These are phyloP conservation scores for Pyxicephalus adspersus DNA, from an alignment of 2,113 vertebrate genomes.

Conservation along the genomic window DNA sequence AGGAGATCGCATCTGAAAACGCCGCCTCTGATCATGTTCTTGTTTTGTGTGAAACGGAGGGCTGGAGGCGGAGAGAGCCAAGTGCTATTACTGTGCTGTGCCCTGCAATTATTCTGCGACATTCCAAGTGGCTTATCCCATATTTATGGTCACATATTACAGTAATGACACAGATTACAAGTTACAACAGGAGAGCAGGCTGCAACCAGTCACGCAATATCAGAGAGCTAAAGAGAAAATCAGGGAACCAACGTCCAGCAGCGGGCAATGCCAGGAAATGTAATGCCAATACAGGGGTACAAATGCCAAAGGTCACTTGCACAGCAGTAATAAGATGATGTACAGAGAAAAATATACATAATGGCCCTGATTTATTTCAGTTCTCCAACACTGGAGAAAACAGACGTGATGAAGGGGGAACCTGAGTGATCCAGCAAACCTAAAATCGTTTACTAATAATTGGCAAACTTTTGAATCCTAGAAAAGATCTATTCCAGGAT, in stretches of 20 bases:
- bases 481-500: no score
- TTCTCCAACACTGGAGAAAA: no score
- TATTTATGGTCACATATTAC: constrained; percentile 81
- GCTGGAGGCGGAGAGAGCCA: constrained; percentile 67
- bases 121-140: constrained; percentile 91
- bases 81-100: constrained; percentile 78
- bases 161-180: constrained; percentile 80
- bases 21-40: neutral
- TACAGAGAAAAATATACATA: neutral
- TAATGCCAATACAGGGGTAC: neutral
- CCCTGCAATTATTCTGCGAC: constrained; percentile 92
- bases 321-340: neutral
- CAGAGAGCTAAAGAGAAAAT: neutral
- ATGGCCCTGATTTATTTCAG: no score
- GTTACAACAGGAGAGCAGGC: constrained; percentile 83
- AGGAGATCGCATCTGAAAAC: neutral
- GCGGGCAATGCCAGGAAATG: neutral
- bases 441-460: no score
- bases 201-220: constrained; percentile 81
- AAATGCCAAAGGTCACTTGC: neutral
- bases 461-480: no score
- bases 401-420: neutral
- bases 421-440: no score
- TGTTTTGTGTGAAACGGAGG: constrained; percentile 54
- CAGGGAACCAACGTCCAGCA: neutral